Evolutionary conservation across 1,140 invertebrate species (phyloP).

Genomic region (Drosophila yakuba): DNA sequence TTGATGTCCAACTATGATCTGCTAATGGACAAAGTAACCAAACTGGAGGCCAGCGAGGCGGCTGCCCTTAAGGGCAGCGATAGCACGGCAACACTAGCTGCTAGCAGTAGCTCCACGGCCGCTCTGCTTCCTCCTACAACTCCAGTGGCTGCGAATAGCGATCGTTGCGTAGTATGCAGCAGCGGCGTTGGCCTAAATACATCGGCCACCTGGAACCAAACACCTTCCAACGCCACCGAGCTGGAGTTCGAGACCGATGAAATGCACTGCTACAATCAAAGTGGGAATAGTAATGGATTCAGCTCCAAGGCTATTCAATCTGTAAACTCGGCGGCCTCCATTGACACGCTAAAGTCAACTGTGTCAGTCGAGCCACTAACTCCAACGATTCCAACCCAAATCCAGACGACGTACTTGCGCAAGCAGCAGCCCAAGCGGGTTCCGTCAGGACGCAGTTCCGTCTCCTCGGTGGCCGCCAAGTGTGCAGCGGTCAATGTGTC

Average conservation of each 20-base stretch:
- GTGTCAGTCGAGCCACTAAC: slow-evolving; percentile 34
- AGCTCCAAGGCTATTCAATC: slow-evolving; percentile 46
- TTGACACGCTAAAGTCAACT: slow-evolving; percentile 71
- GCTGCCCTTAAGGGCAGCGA: slow-evolving; percentile 60
- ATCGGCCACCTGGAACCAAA: slow-evolving; percentile 85
- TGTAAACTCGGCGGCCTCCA: slow-evolving; percentile 71
- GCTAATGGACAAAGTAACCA: slow-evolving; percentile 86
- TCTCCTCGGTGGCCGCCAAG: slow-evolving; percentile 80
- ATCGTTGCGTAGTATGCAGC: slow-evolving; percentile 85
- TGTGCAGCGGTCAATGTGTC: slow-evolving; percentile 75
- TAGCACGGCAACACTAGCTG: slow-evolving; percentile 65
- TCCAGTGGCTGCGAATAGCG: slow-evolving; percentile 75
- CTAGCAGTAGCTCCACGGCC: slow-evolving; percentile 54
- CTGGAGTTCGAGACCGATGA: slow-evolving; percentile 88
- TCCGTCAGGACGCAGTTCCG: slow-evolving; percentile 70
- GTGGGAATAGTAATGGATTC: slow-evolving; percentile 25
- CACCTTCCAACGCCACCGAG: slow-evolving; percentile 89
- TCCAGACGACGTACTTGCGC: slow-evolving; percentile 49
- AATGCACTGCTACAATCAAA: slow-evolving; percentile 68
- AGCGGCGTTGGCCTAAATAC: slow-evolving; percentile 68
- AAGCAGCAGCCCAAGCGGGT: slow-evolving; percentile 63
- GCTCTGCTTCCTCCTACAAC: slow-evolving; percentile 8
- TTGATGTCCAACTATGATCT: slow-evolving; percentile 88
- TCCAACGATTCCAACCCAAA: neutral
- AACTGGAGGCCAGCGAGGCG: slow-evolving; percentile 70